Conservation (phyloP, 1,140 invertebrate genomes). For the Asobara japonica region DNA sequence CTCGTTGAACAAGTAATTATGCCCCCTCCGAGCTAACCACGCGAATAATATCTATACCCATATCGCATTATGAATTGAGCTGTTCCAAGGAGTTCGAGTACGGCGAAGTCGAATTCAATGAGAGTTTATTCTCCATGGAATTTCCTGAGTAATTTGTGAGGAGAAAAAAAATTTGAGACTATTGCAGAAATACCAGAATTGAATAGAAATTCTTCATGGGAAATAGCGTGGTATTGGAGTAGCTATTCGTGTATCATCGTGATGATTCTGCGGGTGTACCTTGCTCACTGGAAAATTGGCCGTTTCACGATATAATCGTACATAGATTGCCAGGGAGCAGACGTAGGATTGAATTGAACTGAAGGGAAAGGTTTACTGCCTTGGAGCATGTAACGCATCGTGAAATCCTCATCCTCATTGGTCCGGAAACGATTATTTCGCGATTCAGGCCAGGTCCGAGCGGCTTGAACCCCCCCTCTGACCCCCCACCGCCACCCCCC, state of each 20-base stretch:
- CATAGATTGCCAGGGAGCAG: not conserved
- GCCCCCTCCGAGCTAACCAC: conserved; percentile 17
- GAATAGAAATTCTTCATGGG: not conserved
- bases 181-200: too few species aligned
- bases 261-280: not conserved
- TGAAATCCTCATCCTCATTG: conserved; percentile 4
- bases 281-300: conserved; percentile 12
- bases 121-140: not conserved
- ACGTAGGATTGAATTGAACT: not conserved
- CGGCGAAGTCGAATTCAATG: not conserved
- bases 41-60: conserved; percentile 11
- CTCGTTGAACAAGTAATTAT: conserved; percentile 24
- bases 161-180: not conserved
- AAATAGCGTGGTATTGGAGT: not conserved
- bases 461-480: not conserved
- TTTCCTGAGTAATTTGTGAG: not conserved
- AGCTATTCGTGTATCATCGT: not conserved
- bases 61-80: not conserved
- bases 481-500: too few species aligned
- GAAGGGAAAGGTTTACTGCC: not conserved
- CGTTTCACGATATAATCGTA: conserved; percentile 3
- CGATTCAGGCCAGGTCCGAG: conserved; percentile 32
- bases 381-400: not conserved
- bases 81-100: not conserved
- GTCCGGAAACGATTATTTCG: conserved; percentile 40